Conservation (phyloP, 2,113 vertebrate species). For the Aythya baeri region DNA sequence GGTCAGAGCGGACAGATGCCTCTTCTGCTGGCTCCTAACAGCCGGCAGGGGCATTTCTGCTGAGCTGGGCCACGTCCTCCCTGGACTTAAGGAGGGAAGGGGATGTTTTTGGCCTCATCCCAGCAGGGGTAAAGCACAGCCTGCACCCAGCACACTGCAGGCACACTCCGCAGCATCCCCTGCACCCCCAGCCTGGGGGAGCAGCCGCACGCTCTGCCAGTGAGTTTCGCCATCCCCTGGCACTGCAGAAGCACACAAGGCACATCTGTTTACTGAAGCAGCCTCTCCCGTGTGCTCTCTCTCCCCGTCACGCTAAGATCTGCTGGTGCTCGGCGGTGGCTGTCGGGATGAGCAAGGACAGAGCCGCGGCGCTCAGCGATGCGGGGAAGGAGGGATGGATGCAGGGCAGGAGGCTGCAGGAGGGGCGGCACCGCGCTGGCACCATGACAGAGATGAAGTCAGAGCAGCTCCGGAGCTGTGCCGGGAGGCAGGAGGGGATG, state of each 20-base stretch:
- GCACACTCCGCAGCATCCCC: not conserved
- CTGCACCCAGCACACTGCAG: rapidly evolving
- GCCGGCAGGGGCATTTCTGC: not conserved
- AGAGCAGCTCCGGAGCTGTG: not conserved
- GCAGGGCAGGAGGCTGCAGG: not conserved
- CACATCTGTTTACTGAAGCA: not conserved
- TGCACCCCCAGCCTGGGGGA: not conserved
- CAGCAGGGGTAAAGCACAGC: not conserved
- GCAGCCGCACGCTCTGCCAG: not conserved
- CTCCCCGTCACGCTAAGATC: not conserved
- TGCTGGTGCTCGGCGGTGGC: not conserved
- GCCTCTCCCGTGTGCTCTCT: rapidly evolving
- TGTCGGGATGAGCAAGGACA: not conserved
- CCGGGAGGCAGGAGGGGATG: not conserved
- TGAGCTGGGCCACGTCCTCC: not conserved
- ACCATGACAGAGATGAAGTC: not conserved
- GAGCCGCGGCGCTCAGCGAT: rapidly evolving
- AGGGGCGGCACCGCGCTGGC: not conserved
- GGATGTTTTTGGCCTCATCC: not conserved
- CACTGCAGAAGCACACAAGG: rapidly evolving
- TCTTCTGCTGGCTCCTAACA: not conserved
- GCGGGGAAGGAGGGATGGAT: not conserved
- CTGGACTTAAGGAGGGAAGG: not conserved
- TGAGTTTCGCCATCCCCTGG: rapidly evolving
- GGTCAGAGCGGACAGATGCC: not conserved